Evolutionary conservation across 2,797 vertebrate genomes (phyloP).

Genomic region (Tamandua tetradactyla): DNA sequence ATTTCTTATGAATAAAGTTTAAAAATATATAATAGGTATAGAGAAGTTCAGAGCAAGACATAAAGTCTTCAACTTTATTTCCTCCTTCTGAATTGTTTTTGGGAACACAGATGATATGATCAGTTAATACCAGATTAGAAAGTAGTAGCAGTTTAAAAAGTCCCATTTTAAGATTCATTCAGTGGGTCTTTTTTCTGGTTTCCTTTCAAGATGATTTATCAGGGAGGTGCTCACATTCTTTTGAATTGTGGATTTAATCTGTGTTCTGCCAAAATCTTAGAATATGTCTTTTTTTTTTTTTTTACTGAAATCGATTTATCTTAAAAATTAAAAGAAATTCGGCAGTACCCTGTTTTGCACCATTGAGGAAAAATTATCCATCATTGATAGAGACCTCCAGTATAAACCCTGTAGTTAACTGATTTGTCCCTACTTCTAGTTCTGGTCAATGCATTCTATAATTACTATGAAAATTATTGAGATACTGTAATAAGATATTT

Average conservation of each 20-base stretch:
- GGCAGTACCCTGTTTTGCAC: not conserved
- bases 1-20: conserved; percentile 6
- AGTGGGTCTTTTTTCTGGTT: conserved; percentile 1
- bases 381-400: not conserved
- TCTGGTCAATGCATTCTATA: not conserved
- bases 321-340: conserved; percentile 1
- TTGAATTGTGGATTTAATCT: not conserved
- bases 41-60: not conserved
- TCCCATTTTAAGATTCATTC: not conserved
- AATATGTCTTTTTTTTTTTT: not conserved
- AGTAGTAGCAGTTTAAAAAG: not conserved
- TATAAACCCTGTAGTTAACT: not conserved
- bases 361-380: not conserved
- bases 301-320: not conserved
- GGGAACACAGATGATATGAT: not conserved
- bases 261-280: not conserved
- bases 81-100: not conserved
- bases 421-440: not conserved
- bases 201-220: not conserved
- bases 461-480: conserved; percentile 29
- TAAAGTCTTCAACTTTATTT: not conserved
- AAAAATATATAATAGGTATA: not conserved
- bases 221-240: not conserved
- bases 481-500: conserved; percentile 11
- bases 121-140: not conserved